Evolutionary conservation across 2,888 invertebrate genomes (phyloP), one percentile per base, ranked within the genome.

Genomic region (Catonia carolina): DNA sequence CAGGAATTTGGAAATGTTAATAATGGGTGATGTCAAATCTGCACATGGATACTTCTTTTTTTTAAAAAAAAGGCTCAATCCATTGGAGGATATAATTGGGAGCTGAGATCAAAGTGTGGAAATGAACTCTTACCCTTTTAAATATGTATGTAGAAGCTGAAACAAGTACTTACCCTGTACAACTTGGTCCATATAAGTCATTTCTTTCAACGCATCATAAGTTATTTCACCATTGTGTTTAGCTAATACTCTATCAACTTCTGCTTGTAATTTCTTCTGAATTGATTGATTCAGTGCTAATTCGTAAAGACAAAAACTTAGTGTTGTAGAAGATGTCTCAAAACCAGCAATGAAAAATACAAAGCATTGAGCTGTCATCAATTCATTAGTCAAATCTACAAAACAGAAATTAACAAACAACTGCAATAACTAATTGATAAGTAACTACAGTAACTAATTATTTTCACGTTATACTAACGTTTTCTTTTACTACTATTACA

Each of bases 261-360:
- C 61, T 42, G 51, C 12, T 17, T 57, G 20, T 3, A 56, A 59
- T 45, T 55, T 61, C 1, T 53, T 47, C 20, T 60, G 58, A 6
- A 35, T 23, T 23, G 59, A 50, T 15, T 53, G 22, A 33, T 59
- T 31, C 31, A 41, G 17, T 0, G 53, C 52, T 17, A 61, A 53
- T 17, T 53, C 42, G 27, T 55, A 60, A 14, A 55, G 20, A 7
- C 53, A 22, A 39, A 56, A 58, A 15, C 57, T 45, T 15, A 60
- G 42, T 33, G 59, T 54, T 12, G 54, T 48, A 1, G 61, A 51
- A 8, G 61, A 59, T 17, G 61, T 61, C 47, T 61, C 61, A 50
- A 58, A 61, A 1, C 61, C 61, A 17, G 61, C 61, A 10, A 55
- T 37, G 7, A 60, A 53, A 47, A 61, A 60, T 2, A 61, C 60